Evolutionary conservation across 2,888 invertebrate species (phyloP), one percentile per base, ranked within the genome.

Genomic region (Agrypnus murinus): DNA sequence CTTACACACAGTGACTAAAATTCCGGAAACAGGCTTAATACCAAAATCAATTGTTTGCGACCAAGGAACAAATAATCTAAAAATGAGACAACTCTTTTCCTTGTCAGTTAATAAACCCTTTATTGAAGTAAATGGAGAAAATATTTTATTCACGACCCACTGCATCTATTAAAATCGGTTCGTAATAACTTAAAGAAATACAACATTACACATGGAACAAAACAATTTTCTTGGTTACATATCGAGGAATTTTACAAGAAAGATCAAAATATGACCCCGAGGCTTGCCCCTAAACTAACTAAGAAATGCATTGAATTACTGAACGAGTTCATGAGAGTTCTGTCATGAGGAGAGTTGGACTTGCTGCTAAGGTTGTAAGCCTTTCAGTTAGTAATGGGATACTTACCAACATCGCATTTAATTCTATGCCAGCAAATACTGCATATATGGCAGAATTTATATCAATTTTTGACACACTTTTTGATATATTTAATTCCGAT

Each of bases 321-420:
- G 2, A 8, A 17, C 46, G 17, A 17, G 17, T 17, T 19, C 2
- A 17, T 46, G 46, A 17, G 19, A 9, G n/a, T 9, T 2, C 2
- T 6, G 43, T 3, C 43, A 14, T 15, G 15, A 12, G 3, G 14
- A 12, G 2, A 19, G 46, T 46, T 8, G 4, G 46, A 9, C 17
- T 46, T 15, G 46, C 46, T 17, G 46, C 46, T 10, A 46, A 46
- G 8, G 46, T 19, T 6, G 17, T 46, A 17, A 46, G 46, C 46
- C 14, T 17, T 46, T 46, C 46, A 17, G 46, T 46, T 9, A 46
- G 46, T 46, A 17, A 17, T 17, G 46, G 46, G 7, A 46, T 46
- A 17, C 17, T 46, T 17, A 46, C n/a, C 17, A 5, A 46, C 17
- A 19, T 46, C 8, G 17, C 19, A 17, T 46, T 46, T 17, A 46